Evolutionary conservation across 2,113 vertebrate species (phyloP), one percentile per base, ranked within the genome.

Genomic region (Tauraco erythrolophus): DNA sequence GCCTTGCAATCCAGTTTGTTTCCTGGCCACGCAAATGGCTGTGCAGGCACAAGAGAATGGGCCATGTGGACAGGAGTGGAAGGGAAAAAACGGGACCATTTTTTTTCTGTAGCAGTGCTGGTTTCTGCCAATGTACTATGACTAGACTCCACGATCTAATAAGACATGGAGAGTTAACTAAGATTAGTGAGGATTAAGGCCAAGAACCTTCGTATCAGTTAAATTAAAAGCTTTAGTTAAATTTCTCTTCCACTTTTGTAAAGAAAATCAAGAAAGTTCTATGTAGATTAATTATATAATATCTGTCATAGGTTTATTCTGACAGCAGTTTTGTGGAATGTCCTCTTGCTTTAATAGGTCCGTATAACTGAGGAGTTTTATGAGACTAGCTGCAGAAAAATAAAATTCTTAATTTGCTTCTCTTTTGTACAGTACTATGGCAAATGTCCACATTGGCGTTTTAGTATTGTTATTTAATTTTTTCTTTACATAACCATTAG

Each of bases 401-500:
- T 64, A 84, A 60, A 89, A 69, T 80, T 79, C 46, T 78, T 88
- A 8, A 72, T 92, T 84, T 92, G 65, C 50, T 90, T 43, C 35
- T 82, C 69, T 94, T 95, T 91, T 69, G 65, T 94, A 53, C 53
- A 78, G 84, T 68, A 30, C 74, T 66, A 23, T 95, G 96, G 94
- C 89, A 96, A 89, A 91, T 82, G 87, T 88, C 89, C 94, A 94
- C 66, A 61, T 13, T 82, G 57, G 74, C 57, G 69, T 96, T 93
- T 88, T 83, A 82, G 69, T 83, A 95, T 95, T 97, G 94, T 97
- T 96, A 92, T 88, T 96, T 94, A 75, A 61, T 96, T 92, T 92
- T 94, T 96, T 96, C 96, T 97, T 96, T 92, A 92, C 84, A 96
- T 96, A 97, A 95, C 90, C 93, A 91, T 96, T 97, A 97, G 91